phyloP scores from a whole-genome alignment of 2,797 vertebrate species.

The Vireo griseus region DNA sequence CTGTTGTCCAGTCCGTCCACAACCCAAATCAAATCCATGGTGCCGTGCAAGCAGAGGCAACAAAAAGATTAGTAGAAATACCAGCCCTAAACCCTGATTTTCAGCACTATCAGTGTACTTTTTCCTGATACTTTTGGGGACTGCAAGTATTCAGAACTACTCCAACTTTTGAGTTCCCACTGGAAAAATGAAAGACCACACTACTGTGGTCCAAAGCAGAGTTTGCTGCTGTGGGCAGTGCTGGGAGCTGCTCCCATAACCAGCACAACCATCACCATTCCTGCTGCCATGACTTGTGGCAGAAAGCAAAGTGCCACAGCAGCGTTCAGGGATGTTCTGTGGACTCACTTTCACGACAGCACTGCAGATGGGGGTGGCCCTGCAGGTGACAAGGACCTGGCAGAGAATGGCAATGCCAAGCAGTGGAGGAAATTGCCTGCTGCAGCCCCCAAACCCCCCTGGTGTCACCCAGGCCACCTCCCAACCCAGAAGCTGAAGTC shows the following conservation, averaged over 20 bases:
- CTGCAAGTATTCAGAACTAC: neutral
- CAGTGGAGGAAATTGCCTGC: accelerated
- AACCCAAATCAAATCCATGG: neutral
- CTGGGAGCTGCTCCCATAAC: neutral
- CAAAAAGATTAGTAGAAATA: neutral
- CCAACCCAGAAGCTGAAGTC: accelerated
- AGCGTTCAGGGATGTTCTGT: neutral
- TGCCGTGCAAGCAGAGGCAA: neutral
- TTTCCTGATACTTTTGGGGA: neutral
- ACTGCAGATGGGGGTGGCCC: accelerated
- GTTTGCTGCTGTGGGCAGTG: neutral
- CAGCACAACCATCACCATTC: accelerated
- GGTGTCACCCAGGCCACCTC: neutral
- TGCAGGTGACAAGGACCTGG: neutral
- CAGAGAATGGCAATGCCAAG: accelerated
- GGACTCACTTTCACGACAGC: neutral
- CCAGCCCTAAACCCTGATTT: neutral
- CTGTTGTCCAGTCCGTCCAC: accelerated
- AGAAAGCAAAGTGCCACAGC: neutral
- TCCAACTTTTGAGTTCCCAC: neutral
- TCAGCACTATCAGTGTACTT: neutral
- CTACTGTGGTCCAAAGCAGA: accelerated
- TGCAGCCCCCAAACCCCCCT: neutral
- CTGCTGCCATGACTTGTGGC: neutral
- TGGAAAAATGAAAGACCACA: neutral